These are phyloP conservation scores for Callyntrura guangdongensis DNA, from an alignment of 2,888 invertebrate species.

Conservation along the genomic window DNA sequence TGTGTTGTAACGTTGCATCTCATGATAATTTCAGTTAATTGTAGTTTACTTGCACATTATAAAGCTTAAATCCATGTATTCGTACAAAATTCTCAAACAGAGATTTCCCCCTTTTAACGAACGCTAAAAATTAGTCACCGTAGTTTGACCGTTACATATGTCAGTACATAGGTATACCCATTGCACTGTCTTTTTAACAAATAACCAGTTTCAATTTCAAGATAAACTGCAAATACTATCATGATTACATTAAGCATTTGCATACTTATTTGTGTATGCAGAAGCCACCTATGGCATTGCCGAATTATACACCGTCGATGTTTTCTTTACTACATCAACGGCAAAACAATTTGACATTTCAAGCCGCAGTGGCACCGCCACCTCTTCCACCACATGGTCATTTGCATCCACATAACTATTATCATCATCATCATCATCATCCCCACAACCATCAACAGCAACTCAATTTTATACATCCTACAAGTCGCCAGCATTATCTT, in stretches of 20 bases:
- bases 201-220: constrained; percentile 26
- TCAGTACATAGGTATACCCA: not conserved
- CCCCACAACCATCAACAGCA: constrained; percentile 24
- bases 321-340: constrained; percentile 80
- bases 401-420: constrained; percentile 67
- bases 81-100: not conserved
- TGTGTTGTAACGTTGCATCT: no score
- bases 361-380: constrained; percentile 71
- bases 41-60: no score
- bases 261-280: constrained; percentile 51
- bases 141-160: constrained; percentile 25
- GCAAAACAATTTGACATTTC: constrained; percentile 53
- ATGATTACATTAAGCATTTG: constrained; percentile 4
- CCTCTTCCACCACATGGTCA: constrained; percentile 82
- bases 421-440: constrained; percentile 41
- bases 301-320: constrained; percentile 76
- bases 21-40: no score
- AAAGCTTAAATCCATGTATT: not conserved
- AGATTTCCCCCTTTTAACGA: constrained; percentile 6
- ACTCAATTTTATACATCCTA: not conserved
- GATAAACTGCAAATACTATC: not conserved
- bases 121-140: not conserved
- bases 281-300: constrained; percentile 65
- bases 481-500: constrained; percentile 50
- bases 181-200: not conserved